Evolutionary conservation across 2,888 invertebrate species (phyloP).

Genomic region (Eulithis prunata): DNA sequence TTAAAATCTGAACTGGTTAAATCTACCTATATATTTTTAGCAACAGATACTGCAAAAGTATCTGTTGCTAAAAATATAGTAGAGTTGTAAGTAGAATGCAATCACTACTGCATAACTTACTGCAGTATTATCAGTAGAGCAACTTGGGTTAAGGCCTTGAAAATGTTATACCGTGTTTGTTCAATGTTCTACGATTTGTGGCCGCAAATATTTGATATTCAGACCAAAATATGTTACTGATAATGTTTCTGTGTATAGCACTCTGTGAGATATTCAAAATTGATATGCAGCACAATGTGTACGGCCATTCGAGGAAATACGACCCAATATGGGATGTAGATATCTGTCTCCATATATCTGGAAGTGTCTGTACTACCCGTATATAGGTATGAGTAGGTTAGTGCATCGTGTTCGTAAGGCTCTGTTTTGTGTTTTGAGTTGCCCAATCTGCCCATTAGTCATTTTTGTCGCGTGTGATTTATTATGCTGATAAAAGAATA

Average conservation of each 20-base stretch:
- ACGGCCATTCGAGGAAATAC: constrained; percentile 46
- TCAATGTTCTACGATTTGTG: constrained; percentile 37
- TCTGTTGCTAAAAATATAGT: not conserved
- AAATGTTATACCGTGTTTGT: constrained; percentile 24
- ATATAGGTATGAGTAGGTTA: constrained; percentile 38
- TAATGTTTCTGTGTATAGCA: constrained; percentile 45
- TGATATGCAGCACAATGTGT: constrained; percentile 45
- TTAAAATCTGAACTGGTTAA: no score
- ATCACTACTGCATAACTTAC: constrained; percentile 1
- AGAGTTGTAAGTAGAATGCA: not conserved
- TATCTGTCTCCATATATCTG: constrained; percentile 48
- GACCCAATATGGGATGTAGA: constrained; percentile 45
- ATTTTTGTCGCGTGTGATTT: constrained; percentile 6
- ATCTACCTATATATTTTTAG: no score
- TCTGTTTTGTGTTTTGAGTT: constrained; percentile 28
- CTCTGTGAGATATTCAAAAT: constrained; percentile 46
- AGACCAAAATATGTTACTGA: constrained; percentile 44
- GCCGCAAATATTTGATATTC: constrained; percentile 39
- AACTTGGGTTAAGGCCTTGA: constrained; percentile 5
- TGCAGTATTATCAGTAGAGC: constrained; percentile 6
- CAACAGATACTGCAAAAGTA: no score
- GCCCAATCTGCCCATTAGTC: constrained; percentile 18
- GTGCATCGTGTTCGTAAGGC: constrained; percentile 31
- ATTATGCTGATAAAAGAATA: not conserved
- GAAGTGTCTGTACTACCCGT: constrained; percentile 36